These are phyloP conservation scores for Agrypnia vestita DNA, from an alignment of 1,140 invertebrate genomes.

Conservation along the genomic window DNA sequence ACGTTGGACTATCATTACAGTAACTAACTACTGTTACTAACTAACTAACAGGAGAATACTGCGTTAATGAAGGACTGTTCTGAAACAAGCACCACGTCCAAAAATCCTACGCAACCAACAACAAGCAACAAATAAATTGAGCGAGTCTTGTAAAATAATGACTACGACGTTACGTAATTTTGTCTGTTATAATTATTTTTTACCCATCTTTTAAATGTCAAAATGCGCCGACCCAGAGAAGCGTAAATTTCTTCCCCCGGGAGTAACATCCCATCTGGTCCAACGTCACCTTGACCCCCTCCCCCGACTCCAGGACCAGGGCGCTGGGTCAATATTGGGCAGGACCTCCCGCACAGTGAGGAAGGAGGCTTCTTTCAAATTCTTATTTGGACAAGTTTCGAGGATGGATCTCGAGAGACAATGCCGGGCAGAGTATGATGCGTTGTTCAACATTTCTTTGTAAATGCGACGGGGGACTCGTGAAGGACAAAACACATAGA, in stretches of 20 bases:
- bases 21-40: too few relatives aligned
- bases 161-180: too few relatives aligned
- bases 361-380: not conserved
- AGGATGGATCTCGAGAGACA: not conserved
- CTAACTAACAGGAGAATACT: too few relatives aligned
- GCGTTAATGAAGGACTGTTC: too few relatives aligned
- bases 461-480: too few relatives aligned
- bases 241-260: not conserved
- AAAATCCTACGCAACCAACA: too few relatives aligned
- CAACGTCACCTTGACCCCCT: constrained; percentile 20
- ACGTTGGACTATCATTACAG: too few relatives aligned
- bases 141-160: too few relatives aligned
- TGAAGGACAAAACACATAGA: not conserved
- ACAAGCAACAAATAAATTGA: too few relatives aligned
- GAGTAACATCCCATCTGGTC: not conserved
- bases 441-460: not conserved
- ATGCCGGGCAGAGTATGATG: not conserved
- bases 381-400: not conserved
- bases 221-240: not conserved
- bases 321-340: constrained; percentile 18
- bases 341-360: constrained; percentile 10
- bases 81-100: too few relatives aligned
- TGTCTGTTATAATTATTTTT: too few relatives aligned
- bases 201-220: not conserved
- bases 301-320: not conserved